Evolutionary conservation across 2,888 invertebrate genomes (phyloP), one percentile per base, ranked within the genome.

Genomic region (Cheilosia soror): DNA sequence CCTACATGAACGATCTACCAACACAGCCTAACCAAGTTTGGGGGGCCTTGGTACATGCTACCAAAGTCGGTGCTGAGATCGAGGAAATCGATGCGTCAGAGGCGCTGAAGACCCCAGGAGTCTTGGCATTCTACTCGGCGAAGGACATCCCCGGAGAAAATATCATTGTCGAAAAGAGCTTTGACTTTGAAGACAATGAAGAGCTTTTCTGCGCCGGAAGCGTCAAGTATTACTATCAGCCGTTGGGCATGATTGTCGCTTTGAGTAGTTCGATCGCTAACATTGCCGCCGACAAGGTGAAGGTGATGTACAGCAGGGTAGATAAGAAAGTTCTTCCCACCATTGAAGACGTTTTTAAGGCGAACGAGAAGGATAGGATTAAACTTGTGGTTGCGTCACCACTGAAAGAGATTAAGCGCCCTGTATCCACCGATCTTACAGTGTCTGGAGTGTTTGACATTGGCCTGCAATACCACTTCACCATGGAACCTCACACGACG

Each of bases 221-320:
- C 4, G 90, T 91, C 0, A 88, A 92, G 11, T 96, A 94, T 90
- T 94, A 95, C 82, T 95, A 96, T 0, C 97, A 97, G 89, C 95
- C 97, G 0, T 89, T 97, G 3, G 97, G 96, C 0, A 89, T 97
- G 1, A 93, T 97, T 6, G 94, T 95, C 0, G 97, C 97, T 0
- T 93, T 92, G 13, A 93, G 93, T 1, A 93, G 94, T 31, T 92
- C 92, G 0, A 88, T 94, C 20, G 96, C 96, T 0, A 93, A 94
- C 79, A 91, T 93, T 72, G 95, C 95, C 0, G 94, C 94, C 0
- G 91, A 92, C 7, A 89, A 93, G 69, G 94, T 95, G 0, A 91
- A 93, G 88, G 90, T 95, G 1, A 78, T 78, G 72, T 86, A 86
- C 25, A 72, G 72, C 4, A 69, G 20, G 13, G 53, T 33, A 2